Evolutionary conservation across 2,113 vertebrate genomes (phyloP), one percentile per base, ranked within the genome.

Genomic region (Hydrolagus affinis): DNA sequence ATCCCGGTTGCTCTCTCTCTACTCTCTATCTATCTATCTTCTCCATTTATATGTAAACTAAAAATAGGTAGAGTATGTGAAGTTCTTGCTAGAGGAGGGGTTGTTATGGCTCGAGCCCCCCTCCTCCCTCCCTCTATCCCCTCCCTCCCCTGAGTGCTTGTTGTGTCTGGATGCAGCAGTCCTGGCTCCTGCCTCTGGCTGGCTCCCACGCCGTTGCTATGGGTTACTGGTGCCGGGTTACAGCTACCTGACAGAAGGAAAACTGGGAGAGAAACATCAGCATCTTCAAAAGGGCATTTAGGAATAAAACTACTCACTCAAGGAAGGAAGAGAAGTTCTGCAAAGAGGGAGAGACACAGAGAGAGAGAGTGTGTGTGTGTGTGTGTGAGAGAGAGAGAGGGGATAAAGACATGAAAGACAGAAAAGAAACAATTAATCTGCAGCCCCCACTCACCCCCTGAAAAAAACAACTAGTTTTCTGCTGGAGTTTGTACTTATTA

Each of bases 131-230:
- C 59, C 60, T 19, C 62, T 25, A 8, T 44, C 44, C 44, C 6
- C 44, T 44, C 44, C 73, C 73, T 3, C 44, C 44, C 30, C 73
- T 17, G 78, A 23, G 60, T 64, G 78, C 62, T 64, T 83, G 78
- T 83, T 64, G 78, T 83, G 78, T 83, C 59, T 83, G 77, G 78
- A 23, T 83, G 78, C 25, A 83, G 60, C 78, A 68, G 66, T 68
- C 60, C 78, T 66, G 78, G 21, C 78, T 83, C 25, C 78, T 19
- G 78, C 28, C 78, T 83, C 25, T 83, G 78, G 78, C 78, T 83
- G 78, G 78, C 78, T 83, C 78, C 17, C 59, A 21, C 78, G 14
- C 78, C 57, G 78, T 83, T 83, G 78, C 78, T 30, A 83, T 83
- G 78, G 78, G 78, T 83, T 83, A 75, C 73, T 30, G 73, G 73